These are phyloP conservation scores for Saguinus imperator DNA, from an alignment of 2,113 vertebrate species.

Conservation along the genomic window DNA sequence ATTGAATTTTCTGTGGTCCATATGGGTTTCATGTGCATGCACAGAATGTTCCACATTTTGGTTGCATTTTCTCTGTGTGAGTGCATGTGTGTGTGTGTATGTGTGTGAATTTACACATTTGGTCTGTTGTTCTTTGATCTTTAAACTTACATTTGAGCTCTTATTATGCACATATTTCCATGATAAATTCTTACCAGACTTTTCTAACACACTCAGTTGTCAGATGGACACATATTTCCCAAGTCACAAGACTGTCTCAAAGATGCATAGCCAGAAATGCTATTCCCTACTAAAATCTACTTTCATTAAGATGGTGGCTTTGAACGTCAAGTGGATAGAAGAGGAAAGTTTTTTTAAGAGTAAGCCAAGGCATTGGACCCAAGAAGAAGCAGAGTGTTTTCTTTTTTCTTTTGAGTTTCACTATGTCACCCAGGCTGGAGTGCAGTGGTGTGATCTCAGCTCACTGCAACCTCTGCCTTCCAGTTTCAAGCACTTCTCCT, in stretches of 20 bases:
- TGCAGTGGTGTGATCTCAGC: too few species aligned
- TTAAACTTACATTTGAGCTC: not conserved
- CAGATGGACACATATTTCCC: not conserved
- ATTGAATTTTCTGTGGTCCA: not conserved
- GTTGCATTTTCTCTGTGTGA: not conserved
- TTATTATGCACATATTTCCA: not conserved
- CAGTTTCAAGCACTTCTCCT: too few species aligned
- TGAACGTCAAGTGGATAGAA: not conserved
- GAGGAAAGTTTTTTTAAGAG: not conserved
- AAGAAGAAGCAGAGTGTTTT: not conserved
- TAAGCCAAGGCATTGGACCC: not conserved
- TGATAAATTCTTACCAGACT: conserved; percentile 20
- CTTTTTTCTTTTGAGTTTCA: too few species aligned
- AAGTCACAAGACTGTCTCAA: not conserved
- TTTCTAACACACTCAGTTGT: not conserved
- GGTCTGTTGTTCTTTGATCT: conserved; percentile 32
- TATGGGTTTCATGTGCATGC: not conserved
- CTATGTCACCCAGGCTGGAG: too few species aligned
- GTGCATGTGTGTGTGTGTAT: not conserved
- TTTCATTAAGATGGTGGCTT: not conserved
- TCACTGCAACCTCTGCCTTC: too few species aligned
- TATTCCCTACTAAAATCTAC: not conserved
- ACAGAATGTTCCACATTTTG: not conserved
- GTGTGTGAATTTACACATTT: not conserved
- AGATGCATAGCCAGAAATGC: not conserved